phyloP scores from a whole-genome alignment of 2,888 invertebrate species.

The Sminthurides aquaticus region DNA sequence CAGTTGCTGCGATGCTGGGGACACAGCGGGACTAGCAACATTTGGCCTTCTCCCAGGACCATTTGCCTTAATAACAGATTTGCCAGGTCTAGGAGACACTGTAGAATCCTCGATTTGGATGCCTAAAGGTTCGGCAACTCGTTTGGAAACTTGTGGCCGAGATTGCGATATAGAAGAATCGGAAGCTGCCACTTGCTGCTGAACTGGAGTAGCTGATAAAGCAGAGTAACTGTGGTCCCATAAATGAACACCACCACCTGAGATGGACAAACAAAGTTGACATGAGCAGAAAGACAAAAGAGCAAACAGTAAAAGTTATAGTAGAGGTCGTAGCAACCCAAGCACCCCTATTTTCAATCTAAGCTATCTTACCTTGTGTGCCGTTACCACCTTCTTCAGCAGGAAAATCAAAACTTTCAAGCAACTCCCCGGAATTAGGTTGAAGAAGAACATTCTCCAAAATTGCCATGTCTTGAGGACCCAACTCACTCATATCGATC shows the following conservation, averaged over 20 bases:
- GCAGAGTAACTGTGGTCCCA: conserved; percentile 34
- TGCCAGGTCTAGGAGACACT: background rate
- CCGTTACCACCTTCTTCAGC: background rate
- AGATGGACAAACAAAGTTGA: background rate
- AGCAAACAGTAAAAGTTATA: too few species aligned
- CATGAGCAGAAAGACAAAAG: too few species aligned
- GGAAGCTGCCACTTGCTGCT: background rate
- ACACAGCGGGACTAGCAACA: conserved; percentile 21
- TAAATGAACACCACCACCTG: conserved; percentile 13
- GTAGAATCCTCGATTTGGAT: background rate
- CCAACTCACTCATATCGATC: conserved; percentile 15
- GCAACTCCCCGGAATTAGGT: conserved; percentile 52
- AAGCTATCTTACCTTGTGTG: background rate
- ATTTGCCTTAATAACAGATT: background rate
- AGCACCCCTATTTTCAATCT: too few species aligned
- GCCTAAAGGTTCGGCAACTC: background rate
- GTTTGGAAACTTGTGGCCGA: background rate
- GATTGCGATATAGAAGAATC: background rate
- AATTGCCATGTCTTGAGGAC: conserved; percentile 50
- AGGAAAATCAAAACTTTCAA: conserved; percentile 46
- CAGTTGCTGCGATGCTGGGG: conserved; percentile 2
- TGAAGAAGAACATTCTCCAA: conserved; percentile 52
- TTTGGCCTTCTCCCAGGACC: background rate
- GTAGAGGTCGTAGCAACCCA: too few species aligned
- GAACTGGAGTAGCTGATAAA: conserved; percentile 2